Evolutionary conservation across 2,888 invertebrate species (phyloP), one percentile per base, ranked within the genome.

Genomic region (Tenthredo scrophulariae): DNA sequence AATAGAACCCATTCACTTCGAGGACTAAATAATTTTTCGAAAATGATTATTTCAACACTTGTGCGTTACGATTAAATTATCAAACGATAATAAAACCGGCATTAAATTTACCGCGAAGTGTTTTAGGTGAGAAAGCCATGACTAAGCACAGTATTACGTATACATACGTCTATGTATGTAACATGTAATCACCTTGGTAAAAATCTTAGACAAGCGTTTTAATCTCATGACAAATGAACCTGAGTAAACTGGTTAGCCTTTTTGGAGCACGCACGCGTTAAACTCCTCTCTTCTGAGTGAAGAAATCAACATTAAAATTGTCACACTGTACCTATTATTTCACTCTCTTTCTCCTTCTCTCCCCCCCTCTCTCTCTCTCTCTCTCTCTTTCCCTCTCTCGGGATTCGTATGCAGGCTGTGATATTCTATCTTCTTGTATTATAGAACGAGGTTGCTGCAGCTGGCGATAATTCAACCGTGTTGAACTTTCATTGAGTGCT

Each of bases 261-360:
- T 54, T 54, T n/a, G n/a, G 54, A n/a, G n/a, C 54, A n/a, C 54
- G 54, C n/a, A n/a, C 18, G 54, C 54, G 54, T 54, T 54, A 7
- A 37, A n/a, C 74, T 43, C 13, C n/a, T 74, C 18, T 74, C 10
- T 74, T 43, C 43, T 29, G 74, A 26, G 7, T 58, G 6, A 72
- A 72, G 40, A 74, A 74, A 43, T 74, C 43, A 43, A 43, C 40
- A 43, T 43, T n/a, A 43, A 43, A 43, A 74, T 74, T n/a, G 40
- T n/a, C 46, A 74, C 74, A 22, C 43, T 22, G 0, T 43, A 74
- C 74, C 67, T 65, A 65, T 72, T 72, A 7, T 37, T 40, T 50
- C 18, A 18, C 5, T 18, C 18, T 43, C 43, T 43, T n/a, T n/a
- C n/a, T n/a, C n/a, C n/a, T n/a, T n/a, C n/a, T n/a, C n/a, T n/a